Evolutionary conservation across 2,888 invertebrate species (phyloP).

Genomic region (Tiphia femorata): DNA sequence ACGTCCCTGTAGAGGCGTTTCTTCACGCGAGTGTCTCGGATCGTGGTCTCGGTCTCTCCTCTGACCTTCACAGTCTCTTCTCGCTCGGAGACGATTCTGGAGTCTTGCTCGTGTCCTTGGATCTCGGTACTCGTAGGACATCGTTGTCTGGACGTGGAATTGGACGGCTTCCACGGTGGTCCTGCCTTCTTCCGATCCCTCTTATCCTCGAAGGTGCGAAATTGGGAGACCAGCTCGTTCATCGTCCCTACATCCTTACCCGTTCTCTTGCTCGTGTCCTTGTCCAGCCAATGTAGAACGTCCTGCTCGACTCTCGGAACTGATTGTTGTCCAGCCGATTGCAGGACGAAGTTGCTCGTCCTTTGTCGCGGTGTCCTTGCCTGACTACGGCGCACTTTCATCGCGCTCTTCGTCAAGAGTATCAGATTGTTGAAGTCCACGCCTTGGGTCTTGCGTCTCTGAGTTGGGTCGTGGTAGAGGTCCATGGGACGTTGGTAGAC

Average conservation of each 20-base stretch:
- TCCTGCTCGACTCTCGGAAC: conserved; percentile 21
- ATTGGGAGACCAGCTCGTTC: conserved; percentile 41
- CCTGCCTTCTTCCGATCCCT: conserved; percentile 22
- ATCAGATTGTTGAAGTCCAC: conserved; percentile 65
- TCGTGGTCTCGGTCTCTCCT: conserved; percentile 7
- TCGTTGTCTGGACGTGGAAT: conserved; percentile 4
- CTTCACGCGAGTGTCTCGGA: conserved; percentile 48
- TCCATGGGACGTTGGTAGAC: conserved; percentile 61
- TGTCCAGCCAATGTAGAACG: conserved; percentile 43
- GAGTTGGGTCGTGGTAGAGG: conserved; percentile 50
- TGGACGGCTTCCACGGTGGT: conserved; percentile 6
- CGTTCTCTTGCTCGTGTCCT: conserved; percentile 41
- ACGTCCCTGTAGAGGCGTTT: conserved; percentile 73
- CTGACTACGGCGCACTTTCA: conserved; percentile 43
- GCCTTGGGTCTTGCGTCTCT: conserved; percentile 55
- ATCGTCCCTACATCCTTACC: conserved; percentile 43
- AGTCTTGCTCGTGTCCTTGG: background rate
- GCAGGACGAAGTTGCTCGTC: conserved; percentile 40
- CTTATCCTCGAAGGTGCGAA: conserved; percentile 35
- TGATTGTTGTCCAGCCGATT: conserved; percentile 36
- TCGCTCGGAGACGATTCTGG: background rate
- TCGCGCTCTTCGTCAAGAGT: conserved; percentile 58
- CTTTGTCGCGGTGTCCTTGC: conserved; percentile 47
- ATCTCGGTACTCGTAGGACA: conserved; percentile 10
- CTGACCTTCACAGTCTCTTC: background rate